Percentiles rank a stretch among this genome's conserved stretches.
Conservation (phyloP, 2,797 vertebrate species). For the Acrossocheilus fasciatus region DNA sequence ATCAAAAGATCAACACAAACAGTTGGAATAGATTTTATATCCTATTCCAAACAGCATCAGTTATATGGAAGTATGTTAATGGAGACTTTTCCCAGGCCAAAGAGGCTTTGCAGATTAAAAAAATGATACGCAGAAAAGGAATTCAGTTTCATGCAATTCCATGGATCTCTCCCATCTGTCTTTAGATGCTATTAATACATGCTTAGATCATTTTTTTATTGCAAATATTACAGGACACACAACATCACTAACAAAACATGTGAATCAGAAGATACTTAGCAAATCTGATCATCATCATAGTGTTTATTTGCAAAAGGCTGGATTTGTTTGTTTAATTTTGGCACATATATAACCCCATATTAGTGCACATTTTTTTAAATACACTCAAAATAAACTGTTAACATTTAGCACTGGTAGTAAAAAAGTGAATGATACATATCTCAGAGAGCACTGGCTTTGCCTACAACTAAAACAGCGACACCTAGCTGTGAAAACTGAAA, state of each 20-base stretch:
- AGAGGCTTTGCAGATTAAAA: slow-evolving; percentile 58
- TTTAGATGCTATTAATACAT: slow-evolving; percentile 10
- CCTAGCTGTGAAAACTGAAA: slow-evolving; percentile 1
- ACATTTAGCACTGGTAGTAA: slow-evolving; percentile 25
- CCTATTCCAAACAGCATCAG: neutral
- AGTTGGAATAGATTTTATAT: neutral
- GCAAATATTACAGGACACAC: neutral
- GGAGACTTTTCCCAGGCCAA: slow-evolving; percentile 49
- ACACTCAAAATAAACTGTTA: neutral
- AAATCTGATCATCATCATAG: neutral
- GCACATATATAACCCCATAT: neutral
- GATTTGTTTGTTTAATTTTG: neutral
- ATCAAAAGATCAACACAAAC: slow-evolving; percentile 14
- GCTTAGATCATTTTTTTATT: neutral
- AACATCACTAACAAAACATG: neutral
- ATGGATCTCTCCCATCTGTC: slow-evolving; percentile 54
- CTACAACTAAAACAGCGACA: neutral
- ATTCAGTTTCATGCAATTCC: slow-evolving; percentile 11
- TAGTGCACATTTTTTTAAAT: neutral
- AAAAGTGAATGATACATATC: slow-evolving; percentile 36
- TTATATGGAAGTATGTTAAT: slow-evolving; percentile 58
- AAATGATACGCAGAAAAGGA: slow-evolving; percentile 65
- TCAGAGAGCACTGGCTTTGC: neutral
- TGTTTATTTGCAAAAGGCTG: neutral
- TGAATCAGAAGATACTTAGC: slow-evolving; percentile 5